phyloP scores from a whole-genome alignment of 30 jellyfish, hydroid and myxozoan genomes.

The Euphysa ruthae region DNA sequence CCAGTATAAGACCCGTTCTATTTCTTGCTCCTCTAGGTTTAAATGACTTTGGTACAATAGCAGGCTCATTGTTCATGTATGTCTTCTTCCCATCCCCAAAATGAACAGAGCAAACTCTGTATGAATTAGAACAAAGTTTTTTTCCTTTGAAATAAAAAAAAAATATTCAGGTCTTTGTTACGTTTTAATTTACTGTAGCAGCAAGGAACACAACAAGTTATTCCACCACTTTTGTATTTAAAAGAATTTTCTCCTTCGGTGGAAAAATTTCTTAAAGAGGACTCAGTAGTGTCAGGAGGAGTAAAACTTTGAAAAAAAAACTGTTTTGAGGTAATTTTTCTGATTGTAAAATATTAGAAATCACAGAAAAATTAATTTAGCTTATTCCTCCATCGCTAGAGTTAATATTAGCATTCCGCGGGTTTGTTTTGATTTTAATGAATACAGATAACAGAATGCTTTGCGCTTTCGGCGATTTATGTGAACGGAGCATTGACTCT shows the following conservation, averaged over 20 bases:
- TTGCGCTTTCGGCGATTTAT: not conserved
- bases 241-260: not conserved
- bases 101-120: not conserved
- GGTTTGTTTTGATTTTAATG: not conserved
- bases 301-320: too few species aligned
- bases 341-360: too few species aligned
- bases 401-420: not conserved
- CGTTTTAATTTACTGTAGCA: not conserved
- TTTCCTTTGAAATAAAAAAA: not conserved
- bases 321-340: too few species aligned
- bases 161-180: too few species aligned
- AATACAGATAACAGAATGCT: not conserved
- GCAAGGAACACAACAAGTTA: not conserved
- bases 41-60: not conserved
- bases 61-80: constrained; percentile 7
- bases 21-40: not conserved
- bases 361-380: too few species aligned
- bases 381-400: too few species aligned
- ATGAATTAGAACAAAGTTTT: not conserved
- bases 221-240: not conserved
- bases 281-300: too few species aligned
- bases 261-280: too few species aligned
- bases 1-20: too few species aligned
- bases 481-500: too few species aligned
- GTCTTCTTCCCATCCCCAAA: too few species aligned